Conservation (phyloP, 2,888 invertebrate genomes). For the Drosophila mimetica region DNA sequence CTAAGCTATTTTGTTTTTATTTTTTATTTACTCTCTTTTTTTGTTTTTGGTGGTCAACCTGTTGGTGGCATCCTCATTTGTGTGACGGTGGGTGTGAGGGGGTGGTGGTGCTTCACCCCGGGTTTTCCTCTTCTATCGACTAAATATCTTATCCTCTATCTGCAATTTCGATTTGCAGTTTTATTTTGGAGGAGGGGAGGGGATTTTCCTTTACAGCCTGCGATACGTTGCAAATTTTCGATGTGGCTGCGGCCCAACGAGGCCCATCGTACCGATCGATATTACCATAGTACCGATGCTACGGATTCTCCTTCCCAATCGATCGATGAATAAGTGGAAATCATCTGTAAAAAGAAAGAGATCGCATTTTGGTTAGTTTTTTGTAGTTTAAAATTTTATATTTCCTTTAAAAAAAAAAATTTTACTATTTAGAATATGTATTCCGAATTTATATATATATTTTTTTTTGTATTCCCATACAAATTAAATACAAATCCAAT, state of each 20-base stretch:
- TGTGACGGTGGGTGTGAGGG: conserved; percentile 34
- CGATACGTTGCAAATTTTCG: conserved; percentile 21
- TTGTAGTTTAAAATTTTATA: not conserved
- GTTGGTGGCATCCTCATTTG: conserved; percentile 43
- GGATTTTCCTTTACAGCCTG: conserved; percentile 21
- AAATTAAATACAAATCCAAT: no score
- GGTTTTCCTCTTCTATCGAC: not conserved
- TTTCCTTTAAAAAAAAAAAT: no score
- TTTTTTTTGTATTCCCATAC: no score
- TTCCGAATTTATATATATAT: no score
- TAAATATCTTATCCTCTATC: conserved; percentile 5
- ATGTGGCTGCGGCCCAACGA: conserved; percentile 48
- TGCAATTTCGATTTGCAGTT: not conserved
- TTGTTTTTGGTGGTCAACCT: conserved; percentile 41
- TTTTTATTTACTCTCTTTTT: conserved; percentile 4
- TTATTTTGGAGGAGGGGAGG: not conserved
- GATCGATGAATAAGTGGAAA: not conserved
- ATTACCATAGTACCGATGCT: conserved; percentile 31
- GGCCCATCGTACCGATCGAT: conserved; percentile 56
- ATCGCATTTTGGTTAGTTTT: not conserved
- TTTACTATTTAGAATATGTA: no score
- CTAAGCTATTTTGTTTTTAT: conserved; percentile 11
- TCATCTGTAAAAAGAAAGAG: conserved; percentile 1
- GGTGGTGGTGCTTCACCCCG: conserved; percentile 11
- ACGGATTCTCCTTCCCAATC: conserved; percentile 7